These are phyloP conservation scores for Antheraea pernyi DNA, from an alignment of 1,140 invertebrate species.

Conservation along the genomic window DNA sequence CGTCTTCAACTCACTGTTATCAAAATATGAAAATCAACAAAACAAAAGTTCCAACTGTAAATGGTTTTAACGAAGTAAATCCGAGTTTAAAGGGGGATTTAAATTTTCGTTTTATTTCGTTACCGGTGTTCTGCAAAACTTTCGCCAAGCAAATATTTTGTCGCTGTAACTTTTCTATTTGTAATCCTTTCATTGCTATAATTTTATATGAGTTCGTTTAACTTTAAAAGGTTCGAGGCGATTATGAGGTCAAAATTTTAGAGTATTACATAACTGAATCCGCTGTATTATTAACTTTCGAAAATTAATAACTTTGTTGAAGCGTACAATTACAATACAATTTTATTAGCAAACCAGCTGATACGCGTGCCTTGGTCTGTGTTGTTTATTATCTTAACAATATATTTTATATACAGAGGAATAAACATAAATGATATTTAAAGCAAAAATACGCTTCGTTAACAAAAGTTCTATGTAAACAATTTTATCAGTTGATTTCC, in stretches of 20 bases:
- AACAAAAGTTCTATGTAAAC: no score
- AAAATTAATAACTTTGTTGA: neutral
- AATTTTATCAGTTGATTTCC: no score
- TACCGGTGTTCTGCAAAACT: conserved; percentile 34
- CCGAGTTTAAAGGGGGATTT: conserved; percentile 27
- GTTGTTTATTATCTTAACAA: no score
- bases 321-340: no score
- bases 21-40: conserved; percentile 26
- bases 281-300: neutral
- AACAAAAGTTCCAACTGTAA: conserved; percentile 24
- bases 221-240: neutral
- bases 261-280: neutral
- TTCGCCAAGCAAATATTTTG: conserved; percentile 46
- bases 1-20: neutral
- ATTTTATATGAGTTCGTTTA: conserved; percentile 19
- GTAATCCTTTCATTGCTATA: conserved; percentile 29
- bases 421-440: no score
- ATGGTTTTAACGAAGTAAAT: conserved; percentile 28
- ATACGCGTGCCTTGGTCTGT: no score
- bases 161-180: conserved; percentile 42
- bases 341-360: no score
- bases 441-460: no score
- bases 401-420: no score
- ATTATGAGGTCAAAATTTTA: neutral
- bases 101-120: conserved; percentile 41